These are phyloP conservation scores for Crocodylus rhombifer DNA, from an alignment of 2,797 vertebrate species.

Conservation along the genomic window DNA sequence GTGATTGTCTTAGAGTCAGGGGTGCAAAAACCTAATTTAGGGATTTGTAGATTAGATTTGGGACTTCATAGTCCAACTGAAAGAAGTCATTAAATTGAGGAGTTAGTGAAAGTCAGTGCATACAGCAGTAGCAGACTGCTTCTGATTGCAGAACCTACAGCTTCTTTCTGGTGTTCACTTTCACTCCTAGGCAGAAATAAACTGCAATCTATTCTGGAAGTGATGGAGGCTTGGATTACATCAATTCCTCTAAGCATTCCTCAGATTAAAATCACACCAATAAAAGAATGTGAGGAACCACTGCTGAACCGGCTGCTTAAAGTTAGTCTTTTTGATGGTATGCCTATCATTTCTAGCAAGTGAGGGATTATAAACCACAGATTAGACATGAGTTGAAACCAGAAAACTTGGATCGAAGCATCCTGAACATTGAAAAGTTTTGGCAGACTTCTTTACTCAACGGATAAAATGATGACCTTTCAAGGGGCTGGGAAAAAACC, in stretches of 20 bases:
- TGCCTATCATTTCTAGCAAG: slow-evolving; percentile 22
- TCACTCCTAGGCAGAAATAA: slow-evolving; percentile 27
- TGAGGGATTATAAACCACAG: slow-evolving; percentile 6
- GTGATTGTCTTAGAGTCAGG: slow-evolving; percentile 32
- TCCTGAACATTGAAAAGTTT: slow-evolving; percentile 53
- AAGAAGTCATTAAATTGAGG: neutral
- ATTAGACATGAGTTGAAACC: slow-evolving; percentile 35
- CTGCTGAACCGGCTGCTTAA: neutral
- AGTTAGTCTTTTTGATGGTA: neutral
- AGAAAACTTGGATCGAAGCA: slow-evolving; percentile 52
- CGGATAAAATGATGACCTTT: slow-evolving; percentile 52
- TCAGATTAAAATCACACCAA: neutral
- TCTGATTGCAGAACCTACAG: slow-evolving; percentile 26
- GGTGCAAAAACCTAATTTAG: slow-evolving; percentile 38
- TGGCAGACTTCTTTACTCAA: slow-evolving; percentile 45
- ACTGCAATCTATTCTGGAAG: neutral
- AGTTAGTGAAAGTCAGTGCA: slow-evolving; percentile 49
- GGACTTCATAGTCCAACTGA: slow-evolving; percentile 46
- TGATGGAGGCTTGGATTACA: neutral
- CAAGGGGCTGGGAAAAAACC: slow-evolving; percentile 34
- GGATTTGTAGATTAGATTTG: slow-evolving; percentile 63
- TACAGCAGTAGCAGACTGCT: slow-evolving; percentile 53
- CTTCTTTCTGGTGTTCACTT: neutral
- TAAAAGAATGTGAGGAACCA: neutral
- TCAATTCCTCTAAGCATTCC: neutral